A percentile compares a stretch with the other conserved stretches of the same genome.
Evolutionary conservation across 2,888 invertebrate species (phyloP).

Genomic region (Tenodera sinensis): DNA sequence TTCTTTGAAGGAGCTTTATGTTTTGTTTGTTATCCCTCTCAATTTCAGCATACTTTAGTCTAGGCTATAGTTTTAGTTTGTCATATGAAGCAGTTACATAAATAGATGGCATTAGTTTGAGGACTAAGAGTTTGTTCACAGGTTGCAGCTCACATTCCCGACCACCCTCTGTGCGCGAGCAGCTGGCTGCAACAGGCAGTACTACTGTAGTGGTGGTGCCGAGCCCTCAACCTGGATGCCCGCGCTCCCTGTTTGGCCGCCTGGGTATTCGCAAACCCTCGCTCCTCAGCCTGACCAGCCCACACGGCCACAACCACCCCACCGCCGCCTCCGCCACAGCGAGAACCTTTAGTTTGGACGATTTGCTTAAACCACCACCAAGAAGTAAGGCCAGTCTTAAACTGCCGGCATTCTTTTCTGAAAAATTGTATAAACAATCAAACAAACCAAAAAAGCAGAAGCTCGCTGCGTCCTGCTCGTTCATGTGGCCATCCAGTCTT

Average conservation of each 20-base stretch:
- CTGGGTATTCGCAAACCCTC: constrained; percentile 86
- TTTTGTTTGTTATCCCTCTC: not conserved
- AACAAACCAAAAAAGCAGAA: not conserved
- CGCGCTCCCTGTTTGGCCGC: constrained; percentile 73
- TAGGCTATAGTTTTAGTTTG: not conserved
- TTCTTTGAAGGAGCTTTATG: not conserved
- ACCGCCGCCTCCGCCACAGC: constrained; percentile 57
- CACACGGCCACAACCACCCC: constrained; percentile 47
- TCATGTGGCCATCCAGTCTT: constrained; percentile 16
- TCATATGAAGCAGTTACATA: not conserved
- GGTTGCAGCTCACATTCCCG: constrained; percentile 30
- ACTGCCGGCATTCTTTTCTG: not conserved
- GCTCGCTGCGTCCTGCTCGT: not conserved
- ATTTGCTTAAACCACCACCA: constrained; percentile 79
- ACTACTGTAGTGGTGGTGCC: constrained; percentile 45
- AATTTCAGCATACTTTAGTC: not conserved
- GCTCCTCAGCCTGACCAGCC: constrained; percentile 74
- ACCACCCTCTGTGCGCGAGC: constrained; percentile 59
- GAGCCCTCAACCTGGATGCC: constrained; percentile 35
- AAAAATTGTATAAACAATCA: not conserved
- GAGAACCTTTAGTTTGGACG: constrained; percentile 84
- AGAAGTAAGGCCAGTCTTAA: constrained; percentile 63
- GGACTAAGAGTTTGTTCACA: not conserved
- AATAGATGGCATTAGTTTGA: not conserved
- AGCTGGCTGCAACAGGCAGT: constrained; percentile 48